Evolutionary conservation across 2,888 invertebrate species (phyloP).

Genomic region (Pristionchus arcanus): DNA sequence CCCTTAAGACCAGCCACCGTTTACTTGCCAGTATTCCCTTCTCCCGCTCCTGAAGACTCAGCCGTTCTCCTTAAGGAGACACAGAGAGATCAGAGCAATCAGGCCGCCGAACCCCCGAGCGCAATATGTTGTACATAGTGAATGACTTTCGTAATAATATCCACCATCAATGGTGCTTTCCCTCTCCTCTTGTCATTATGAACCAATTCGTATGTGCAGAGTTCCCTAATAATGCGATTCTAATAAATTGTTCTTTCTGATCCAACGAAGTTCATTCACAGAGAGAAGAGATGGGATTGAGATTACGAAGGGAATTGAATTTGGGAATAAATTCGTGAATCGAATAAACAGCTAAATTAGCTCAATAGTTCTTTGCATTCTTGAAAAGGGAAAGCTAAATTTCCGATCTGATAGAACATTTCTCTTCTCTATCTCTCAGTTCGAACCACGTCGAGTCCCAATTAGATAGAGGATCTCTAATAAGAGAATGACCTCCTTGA

Average conservation of each 20-base stretch:
- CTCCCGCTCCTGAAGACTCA: conserved; percentile 47
- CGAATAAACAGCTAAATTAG: conserved; percentile 1
- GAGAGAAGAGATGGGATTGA: background rate
- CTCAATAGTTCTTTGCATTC: background rate
- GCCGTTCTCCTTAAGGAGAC: background rate
- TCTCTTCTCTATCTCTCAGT: conserved; percentile 19
- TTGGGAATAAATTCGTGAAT: background rate
- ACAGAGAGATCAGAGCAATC: conserved; percentile 55
- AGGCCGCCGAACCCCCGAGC: conserved; percentile 64
- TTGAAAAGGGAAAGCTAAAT: background rate
- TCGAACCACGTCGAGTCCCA: conserved; percentile 30
- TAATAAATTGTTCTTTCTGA: conserved; percentile 28
- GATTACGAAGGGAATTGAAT: background rate
- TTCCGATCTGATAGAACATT: conserved; percentile 18
- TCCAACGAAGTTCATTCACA: background rate
- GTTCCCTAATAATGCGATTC: conserved; percentile 48
- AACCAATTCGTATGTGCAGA: conserved; percentile 43
- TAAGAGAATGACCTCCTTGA: conserved; percentile 51
- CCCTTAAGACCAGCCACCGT: background rate
- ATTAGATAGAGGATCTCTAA: conserved; percentile 17
- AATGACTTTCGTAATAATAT: conserved; percentile 10
- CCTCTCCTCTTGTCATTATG: conserved; percentile 33
- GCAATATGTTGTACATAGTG: conserved; percentile 66
- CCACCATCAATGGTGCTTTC: background rate
- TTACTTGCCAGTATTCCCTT: conserved; percentile 32